A percentile compares a stretch with the other conserved stretches of the same genome.
Conservation (phyloP, 2,797 vertebrate species). For the Myiotriccus ornatus region DNA sequence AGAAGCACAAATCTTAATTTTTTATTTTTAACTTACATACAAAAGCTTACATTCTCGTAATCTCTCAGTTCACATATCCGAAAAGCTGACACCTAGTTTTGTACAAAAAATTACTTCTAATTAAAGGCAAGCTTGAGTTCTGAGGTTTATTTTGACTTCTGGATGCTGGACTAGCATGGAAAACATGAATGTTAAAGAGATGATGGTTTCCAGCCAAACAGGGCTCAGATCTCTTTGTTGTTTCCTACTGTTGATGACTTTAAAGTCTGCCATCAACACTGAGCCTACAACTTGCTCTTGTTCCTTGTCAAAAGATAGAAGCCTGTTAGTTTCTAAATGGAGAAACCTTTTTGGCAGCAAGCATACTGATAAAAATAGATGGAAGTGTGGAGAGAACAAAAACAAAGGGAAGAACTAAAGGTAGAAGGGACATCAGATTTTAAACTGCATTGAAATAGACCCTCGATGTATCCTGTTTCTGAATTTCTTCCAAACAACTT, state of each 20-base stretch:
- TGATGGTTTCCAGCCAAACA: neutral
- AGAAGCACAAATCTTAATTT: neutral
- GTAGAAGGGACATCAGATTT: neutral
- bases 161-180: neutral
- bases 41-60: neutral
- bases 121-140: neutral
- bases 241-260: neutral
- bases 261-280: neutral
- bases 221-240: neutral
- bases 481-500: neutral
- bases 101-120: neutral
- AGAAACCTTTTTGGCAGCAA: neutral
- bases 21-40: neutral
- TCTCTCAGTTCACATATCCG: neutral
- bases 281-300: neutral
- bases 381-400: neutral
- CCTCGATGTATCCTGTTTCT: neutral
- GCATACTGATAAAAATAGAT: neutral
- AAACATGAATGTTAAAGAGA: neutral
- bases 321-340: neutral
- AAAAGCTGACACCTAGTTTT: neutral
- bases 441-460: neutral
- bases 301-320: neutral
- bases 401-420: neutral
- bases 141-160: neutral